These are phyloP conservation scores for Proteles cristata DNA, from an alignment of 2,113 vertebrate species.

Conservation along the genomic window DNA sequence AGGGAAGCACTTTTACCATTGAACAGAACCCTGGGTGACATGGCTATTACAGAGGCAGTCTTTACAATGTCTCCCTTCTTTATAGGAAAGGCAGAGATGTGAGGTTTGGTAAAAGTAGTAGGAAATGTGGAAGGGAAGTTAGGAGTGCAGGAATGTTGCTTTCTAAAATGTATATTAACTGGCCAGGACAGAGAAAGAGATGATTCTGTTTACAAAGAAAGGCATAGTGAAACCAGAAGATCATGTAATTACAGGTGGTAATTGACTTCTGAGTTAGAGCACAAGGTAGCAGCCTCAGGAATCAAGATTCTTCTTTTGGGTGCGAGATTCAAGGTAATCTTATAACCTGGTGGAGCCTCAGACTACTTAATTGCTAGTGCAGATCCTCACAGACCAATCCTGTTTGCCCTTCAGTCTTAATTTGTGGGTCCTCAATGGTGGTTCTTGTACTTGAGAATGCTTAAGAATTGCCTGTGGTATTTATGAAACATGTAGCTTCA, in stretches of 20 bases:
- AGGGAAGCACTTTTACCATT: not conserved
- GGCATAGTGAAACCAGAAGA: not conserved
- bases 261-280: not conserved
- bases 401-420: not conserved
- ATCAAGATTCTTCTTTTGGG: not conserved
- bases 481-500: not conserved
- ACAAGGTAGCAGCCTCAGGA: not conserved
- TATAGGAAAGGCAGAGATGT: not conserved
- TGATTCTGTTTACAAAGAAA: not conserved
- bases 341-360: not conserved
- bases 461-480: not conserved
- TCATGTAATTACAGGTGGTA: not conserved
- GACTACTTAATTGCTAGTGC: not conserved
- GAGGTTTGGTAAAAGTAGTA: not conserved
- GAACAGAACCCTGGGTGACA: not conserved
- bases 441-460: not conserved
- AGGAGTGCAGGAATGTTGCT: not conserved
- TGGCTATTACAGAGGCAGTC: not conserved
- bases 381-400: not conserved
- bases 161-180: not conserved
- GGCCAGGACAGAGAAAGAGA: too few species aligned
- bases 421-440: not conserved
- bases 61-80: not conserved
- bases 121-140: not conserved
- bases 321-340: not conserved